Evolutionary conservation across 1,140 invertebrate genomes (phyloP), one percentile per base, ranked within the genome.

Genomic region (Tetragnatha versicolor): DNA sequence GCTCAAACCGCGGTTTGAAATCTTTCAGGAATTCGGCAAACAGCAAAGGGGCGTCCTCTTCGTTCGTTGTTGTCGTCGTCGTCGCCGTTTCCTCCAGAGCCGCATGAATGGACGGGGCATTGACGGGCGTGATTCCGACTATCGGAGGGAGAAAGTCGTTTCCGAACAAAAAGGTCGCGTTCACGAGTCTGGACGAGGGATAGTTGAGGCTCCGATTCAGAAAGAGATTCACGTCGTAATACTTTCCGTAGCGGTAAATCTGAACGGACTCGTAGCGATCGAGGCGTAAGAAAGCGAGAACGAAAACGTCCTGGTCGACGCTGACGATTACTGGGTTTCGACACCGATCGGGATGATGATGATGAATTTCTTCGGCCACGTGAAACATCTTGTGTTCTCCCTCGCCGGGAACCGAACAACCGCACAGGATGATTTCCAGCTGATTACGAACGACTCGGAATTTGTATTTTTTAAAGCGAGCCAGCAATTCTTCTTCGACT

Each of bases 311-410:
- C 22, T 70, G 47, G 25, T 68, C 65, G 7, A 25, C 42, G 10
- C 39, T 47, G 0, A 68, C 65, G 3, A 68, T 29, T 1, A 68
- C 6, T 31, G 65, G 65, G 3, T 68, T 25, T 12, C 42, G 39
- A 9, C 65, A 68, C 9, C 4, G 27, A n/a, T 33, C 33, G 1
- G 42, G 10, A 9, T 45, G 29, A 6, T 51, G 5, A 17, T 17
- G 10, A 17, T 51, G 10, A 9, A 51, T 35, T 12, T 7, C 17
- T 37, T 55, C 47, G 3, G 68, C 68, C 0, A 70, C 14, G 0
- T 70, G 68, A 70, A 70, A 70, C 2, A 51, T 0, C 27, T 70
- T 70, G 14, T 70, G 68, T 39, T 70, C 68, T 0, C 68, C 68
- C 55, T 70, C 68, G 35, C 68, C 68, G 0, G 47, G 47, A 4